phyloP scores from a whole-genome alignment of 2,113 vertebrate genomes.

The Podilymbus podiceps region DNA sequence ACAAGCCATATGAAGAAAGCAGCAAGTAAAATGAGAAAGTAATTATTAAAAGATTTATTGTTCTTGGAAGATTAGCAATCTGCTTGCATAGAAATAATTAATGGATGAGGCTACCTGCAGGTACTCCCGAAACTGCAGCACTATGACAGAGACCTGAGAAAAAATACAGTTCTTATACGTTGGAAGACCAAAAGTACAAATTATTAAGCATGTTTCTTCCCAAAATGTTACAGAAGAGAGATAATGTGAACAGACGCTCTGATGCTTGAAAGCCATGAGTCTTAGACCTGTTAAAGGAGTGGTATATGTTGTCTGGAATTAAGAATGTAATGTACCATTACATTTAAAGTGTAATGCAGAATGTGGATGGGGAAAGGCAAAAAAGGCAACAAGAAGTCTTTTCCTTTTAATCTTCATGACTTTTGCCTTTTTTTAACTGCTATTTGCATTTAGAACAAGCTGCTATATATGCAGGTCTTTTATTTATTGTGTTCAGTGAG shows the following conservation, averaged over 20 bases:
- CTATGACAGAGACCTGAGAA: background rate
- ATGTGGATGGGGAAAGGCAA: background rate
- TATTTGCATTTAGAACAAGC: background rate
- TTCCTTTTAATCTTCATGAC: background rate
- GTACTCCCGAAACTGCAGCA: background rate
- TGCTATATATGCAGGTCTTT: background rate
- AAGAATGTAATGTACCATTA: background rate
- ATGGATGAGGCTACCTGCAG: background rate
- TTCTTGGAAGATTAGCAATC: conserved; percentile 16
- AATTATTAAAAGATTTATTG: conserved; percentile 24
- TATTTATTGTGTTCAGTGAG: background rate
- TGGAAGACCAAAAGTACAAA: background rate
- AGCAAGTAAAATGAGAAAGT: conserved; percentile 18
- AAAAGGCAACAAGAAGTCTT: background rate
- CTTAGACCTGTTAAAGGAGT: background rate
- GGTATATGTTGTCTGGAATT: background rate
- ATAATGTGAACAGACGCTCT: background rate
- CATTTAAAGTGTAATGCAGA: background rate
- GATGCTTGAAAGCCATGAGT: background rate
- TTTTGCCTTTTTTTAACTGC: background rate
- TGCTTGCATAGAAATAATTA: background rate
- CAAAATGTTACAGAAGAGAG: background rate
- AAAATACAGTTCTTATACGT: background rate
- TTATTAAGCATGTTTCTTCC: background rate
- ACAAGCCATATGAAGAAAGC: conserved; percentile 4